Evolutionary conservation across 1,140 invertebrate species (phyloP).

Genomic region (Cydia fagiglandana): DNA sequence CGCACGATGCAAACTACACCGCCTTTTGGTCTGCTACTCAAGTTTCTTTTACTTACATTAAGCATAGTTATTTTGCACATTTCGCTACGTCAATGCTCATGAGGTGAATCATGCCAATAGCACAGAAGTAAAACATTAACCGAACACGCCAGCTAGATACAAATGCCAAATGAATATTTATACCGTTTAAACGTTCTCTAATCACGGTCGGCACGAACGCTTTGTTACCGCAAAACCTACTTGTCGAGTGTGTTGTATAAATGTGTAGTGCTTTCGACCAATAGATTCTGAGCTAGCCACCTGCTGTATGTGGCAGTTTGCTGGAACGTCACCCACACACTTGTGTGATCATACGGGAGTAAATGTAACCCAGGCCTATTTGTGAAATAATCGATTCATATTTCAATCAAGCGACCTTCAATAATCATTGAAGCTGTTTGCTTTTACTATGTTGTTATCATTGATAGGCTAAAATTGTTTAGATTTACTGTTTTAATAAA

Average conservation of each 20-base stretch:
- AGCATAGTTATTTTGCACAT: constrained; percentile 15
- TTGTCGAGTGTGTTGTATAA: not conserved
- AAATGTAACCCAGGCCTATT: not conserved
- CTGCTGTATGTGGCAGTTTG: not conserved
- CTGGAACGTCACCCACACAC: not conserved
- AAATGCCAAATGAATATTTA: constrained; percentile 63
- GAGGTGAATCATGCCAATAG: constrained; percentile 29
- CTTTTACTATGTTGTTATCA: too few species aligned
- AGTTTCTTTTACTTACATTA: constrained; percentile 34
- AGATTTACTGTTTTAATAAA: too few species aligned
- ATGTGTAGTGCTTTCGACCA: not conserved
- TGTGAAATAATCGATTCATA: not conserved
- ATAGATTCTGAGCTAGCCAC: not conserved
- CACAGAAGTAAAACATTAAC: constrained; percentile 45
- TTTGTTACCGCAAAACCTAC: constrained; percentile 33
- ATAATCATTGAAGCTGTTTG: too few species aligned
- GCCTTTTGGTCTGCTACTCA: constrained; percentile 1
- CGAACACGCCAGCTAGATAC: constrained; percentile 54
- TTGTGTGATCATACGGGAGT: not conserved
- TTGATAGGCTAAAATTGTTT: too few species aligned
- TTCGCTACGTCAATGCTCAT: not conserved
- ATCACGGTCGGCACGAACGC: constrained; percentile 53
- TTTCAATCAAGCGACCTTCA: not conserved
- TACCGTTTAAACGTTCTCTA: constrained; percentile 66
- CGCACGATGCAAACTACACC: not conserved